These are phyloP conservation scores for Chirona hameri DNA, from an alignment of 2,888 invertebrate genomes.

Conservation along the genomic window DNA sequence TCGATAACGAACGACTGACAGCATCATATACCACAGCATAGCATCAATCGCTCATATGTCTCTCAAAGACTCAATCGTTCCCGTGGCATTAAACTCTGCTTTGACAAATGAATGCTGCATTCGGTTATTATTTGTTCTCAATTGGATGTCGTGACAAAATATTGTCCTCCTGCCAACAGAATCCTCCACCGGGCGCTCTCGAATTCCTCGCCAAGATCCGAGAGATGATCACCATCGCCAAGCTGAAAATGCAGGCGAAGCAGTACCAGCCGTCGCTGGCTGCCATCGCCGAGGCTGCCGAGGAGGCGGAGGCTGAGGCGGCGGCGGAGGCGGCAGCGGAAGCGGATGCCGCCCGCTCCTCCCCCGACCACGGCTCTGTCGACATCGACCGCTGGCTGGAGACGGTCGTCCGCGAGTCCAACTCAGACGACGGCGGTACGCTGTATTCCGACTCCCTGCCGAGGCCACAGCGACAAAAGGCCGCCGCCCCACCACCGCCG, in stretches of 20 bases:
- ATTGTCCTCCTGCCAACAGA: constrained; percentile 51
- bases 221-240: constrained; percentile 84
- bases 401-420: constrained; percentile 9
- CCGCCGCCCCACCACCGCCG: neutral
- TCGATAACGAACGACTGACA: no score
- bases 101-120: no score
- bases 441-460: neutral
- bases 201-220: constrained; percentile 85
- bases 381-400: constrained; percentile 28
- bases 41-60: no score
- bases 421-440: neutral
- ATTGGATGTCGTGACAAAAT: no score
- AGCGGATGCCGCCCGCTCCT: neutral
- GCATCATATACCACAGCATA: no score
- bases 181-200: constrained; percentile 83
- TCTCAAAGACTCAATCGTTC: no score
- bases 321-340: neutral
- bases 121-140: no score
- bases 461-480: neutral
- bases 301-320: constrained; percentile 29
- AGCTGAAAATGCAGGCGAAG: constrained; percentile 79
- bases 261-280: constrained; percentile 72
- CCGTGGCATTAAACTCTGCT: no score
- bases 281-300: constrained; percentile 68
- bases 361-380: neutral